These are phyloP conservation scores for Aplodontia rufa DNA, from an alignment of 2,113 vertebrate species.

Conservation along the genomic window DNA sequence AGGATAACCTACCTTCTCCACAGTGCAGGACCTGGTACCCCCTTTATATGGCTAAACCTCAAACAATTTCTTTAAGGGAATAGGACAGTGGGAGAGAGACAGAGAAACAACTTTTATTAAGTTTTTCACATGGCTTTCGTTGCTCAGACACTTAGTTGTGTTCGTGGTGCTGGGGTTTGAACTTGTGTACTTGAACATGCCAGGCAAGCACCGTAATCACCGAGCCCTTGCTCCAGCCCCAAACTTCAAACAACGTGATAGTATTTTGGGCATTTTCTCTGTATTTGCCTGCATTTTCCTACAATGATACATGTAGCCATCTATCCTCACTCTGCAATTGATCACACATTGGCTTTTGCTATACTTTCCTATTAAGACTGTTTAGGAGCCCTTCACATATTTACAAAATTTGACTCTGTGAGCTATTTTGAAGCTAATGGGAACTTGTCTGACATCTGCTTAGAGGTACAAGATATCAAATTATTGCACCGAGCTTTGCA, in stretches of 20 bases:
- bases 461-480: neutral
- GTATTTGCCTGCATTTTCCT: slow-evolving; percentile 20
- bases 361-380: neutral
- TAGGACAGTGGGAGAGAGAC: no score
- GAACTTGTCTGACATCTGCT: neutral
- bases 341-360: neutral
- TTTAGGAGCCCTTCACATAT: neutral
- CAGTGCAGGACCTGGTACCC: neutral
- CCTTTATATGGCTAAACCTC: neutral
- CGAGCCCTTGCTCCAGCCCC: no score
- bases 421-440: neutral
- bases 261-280: neutral
- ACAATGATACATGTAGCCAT: neutral
- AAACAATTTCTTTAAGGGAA: no score
- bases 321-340: neutral
- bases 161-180: no score
- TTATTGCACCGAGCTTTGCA: slow-evolving; percentile 2
- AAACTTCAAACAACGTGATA: neutral
- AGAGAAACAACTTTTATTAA: no score
- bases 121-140: no score
- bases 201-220: no score
- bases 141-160: no score
- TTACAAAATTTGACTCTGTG: neutral
- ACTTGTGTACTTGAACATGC: no score
- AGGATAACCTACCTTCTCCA: neutral